A percentile compares a stretch with the other conserved stretches of the same genome.
These are phyloP conservation scores for Odontamblyopus rebecca DNA, from an alignment of 2,797 vertebrate genomes.

Conservation along the genomic window DNA sequence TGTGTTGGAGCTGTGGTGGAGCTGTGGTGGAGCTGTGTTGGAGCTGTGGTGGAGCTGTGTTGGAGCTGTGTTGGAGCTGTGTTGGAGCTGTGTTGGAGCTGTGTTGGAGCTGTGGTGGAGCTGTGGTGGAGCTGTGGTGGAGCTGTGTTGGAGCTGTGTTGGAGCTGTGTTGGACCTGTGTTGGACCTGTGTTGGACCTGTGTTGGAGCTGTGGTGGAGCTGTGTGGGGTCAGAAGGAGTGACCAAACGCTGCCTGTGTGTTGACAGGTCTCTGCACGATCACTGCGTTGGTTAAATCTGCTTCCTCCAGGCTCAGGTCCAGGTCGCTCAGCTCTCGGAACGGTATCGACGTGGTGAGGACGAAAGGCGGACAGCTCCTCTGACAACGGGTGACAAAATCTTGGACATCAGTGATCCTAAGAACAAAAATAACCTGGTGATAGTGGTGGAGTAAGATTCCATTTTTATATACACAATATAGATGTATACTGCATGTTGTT, in stretches of 20 bases:
- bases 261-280: slow-evolving; percentile 87
- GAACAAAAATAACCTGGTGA: neutral
- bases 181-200: too few relatives aligned
- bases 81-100: too few relatives aligned
- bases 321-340: slow-evolving; percentile 80
- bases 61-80: too few relatives aligned
- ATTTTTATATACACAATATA: too few relatives aligned
- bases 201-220: neutral
- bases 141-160: too few relatives aligned
- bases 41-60: too few relatives aligned
- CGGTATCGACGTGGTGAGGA: slow-evolving; percentile 87
- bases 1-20: too few relatives aligned
- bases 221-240: slow-evolving; percentile 67
- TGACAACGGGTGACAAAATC: slow-evolving; percentile 87
- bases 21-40: too few relatives aligned
- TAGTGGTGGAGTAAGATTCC: neutral
- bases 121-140: too few relatives aligned
- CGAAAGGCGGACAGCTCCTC: slow-evolving; percentile 81
- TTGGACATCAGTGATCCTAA: slow-evolving; percentile 87
- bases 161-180: too few relatives aligned
- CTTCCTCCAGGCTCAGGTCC: slow-evolving; percentile 85
- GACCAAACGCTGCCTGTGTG: slow-evolving; percentile 76
- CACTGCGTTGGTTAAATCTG: slow-evolving; percentile 86
- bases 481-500: too few relatives aligned
- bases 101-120: too few relatives aligned